Percentiles rank a stretch among this genome's conserved stretches.
Evolutionary conservation across 2,113 vertebrate genomes (phyloP).

Genomic region (Paracanthobrama guichenoti): DNA sequence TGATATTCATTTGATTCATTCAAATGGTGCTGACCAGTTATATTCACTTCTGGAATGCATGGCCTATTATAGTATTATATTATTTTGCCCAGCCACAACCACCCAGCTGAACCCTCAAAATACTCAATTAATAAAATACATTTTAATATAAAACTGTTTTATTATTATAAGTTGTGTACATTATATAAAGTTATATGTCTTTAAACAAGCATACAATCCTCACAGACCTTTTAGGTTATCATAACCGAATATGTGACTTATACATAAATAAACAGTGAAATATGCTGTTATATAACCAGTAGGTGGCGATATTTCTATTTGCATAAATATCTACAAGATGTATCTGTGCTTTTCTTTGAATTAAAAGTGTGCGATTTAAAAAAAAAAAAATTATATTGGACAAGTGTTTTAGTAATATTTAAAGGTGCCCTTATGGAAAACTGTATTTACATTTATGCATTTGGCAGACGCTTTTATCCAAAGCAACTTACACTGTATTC

Average conservation of each 20-base stretch:
- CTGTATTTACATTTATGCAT: too few species aligned
- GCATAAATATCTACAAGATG: too few species aligned
- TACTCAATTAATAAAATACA: background rate
- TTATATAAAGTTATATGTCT: background rate
- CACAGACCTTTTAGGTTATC: background rate
- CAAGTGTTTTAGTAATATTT: background rate
- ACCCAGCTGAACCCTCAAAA: background rate
- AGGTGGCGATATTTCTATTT: conserved; percentile 8
- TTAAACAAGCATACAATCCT: background rate
- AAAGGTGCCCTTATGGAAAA: too few species aligned
- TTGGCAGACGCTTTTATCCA: too few species aligned
- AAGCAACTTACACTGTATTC: too few species aligned
- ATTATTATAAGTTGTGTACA: background rate
- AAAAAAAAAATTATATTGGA: background rate
- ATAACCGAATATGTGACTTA: background rate
- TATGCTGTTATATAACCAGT: background rate
- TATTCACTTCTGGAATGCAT: background rate
- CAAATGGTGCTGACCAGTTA: background rate
- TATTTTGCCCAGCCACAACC: background rate
- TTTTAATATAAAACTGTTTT: background rate
- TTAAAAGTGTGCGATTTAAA: background rate
- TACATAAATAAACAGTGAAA: conserved; percentile 11
- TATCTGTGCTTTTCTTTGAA: background rate
- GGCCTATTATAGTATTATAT: too few species aligned
- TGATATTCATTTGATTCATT: background rate